Conservation (phyloP, 2,113 vertebrate species). For the Arothron firmamentum region DNA sequence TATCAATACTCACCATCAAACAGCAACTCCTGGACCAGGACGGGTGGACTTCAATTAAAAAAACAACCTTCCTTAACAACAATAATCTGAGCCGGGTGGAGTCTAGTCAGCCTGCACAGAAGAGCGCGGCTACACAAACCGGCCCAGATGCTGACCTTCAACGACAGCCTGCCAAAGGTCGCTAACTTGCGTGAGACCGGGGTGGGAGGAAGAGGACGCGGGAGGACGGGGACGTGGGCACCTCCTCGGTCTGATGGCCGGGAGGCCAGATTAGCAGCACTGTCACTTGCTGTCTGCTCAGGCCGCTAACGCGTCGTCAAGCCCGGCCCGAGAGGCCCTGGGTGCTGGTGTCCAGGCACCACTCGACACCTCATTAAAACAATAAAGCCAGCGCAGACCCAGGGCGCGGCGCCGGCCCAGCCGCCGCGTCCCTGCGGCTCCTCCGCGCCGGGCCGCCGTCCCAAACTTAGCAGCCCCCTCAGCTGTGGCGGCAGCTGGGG, state of each 20-base stretch:
- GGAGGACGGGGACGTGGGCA: constrained; percentile 61
- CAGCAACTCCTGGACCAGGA: too few species aligned
- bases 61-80: too few species aligned
- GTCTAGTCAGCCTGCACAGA: neutral
- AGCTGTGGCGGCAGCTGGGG: constrained; percentile 56
- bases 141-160: constrained; percentile 29
- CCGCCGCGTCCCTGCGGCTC: constrained; percentile 5
- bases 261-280: constrained; percentile 42
- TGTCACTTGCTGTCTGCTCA: constrained; percentile 48
- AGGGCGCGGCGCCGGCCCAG: constrained; percentile 10
- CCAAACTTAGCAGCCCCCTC: constrained; percentile 62
- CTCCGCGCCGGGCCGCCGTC: constrained; percentile 13
- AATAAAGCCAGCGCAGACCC: constrained; percentile 39
- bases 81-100: too few species aligned
- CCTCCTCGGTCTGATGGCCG: constrained; percentile 17
- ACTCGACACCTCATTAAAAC: constrained; percentile 69
- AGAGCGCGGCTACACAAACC: neutral
- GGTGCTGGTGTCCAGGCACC: constrained; percentile 47
- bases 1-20: too few species aligned
- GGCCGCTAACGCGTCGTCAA: constrained; percentile 6
- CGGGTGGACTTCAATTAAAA: too few species aligned
- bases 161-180: constrained; percentile 61
- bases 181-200: neutral
- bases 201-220: neutral
- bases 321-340: constrained; percentile 9